Percentiles rank a stretch among this genome's conserved stretches.
phyloP scores from a whole-genome alignment of 2,113 vertebrate genomes.

The Oplegnathus fasciatus region DNA sequence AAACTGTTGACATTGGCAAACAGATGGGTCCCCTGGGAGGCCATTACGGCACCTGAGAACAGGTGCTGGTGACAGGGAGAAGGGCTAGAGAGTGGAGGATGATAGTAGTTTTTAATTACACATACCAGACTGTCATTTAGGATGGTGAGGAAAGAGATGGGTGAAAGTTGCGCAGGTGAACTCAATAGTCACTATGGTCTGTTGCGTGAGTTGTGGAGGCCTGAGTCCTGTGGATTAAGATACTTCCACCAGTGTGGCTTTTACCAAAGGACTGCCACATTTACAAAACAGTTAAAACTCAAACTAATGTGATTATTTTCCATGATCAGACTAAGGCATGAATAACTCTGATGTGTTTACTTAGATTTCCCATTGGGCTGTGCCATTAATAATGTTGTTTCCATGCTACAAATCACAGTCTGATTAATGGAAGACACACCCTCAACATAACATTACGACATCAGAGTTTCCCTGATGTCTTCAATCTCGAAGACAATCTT shows the following conservation, averaged over 20 bases:
- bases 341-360: not conserved
- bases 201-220: not conserved
- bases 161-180: not conserved
- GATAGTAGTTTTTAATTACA: conserved; percentile 54
- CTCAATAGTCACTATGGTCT: not conserved
- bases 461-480: not conserved
- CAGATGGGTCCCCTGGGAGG: conserved; percentile 29
- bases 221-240: not conserved
- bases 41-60: conserved; percentile 43
- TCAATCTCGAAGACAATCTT: not conserved
- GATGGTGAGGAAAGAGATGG: not conserved
- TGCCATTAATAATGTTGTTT: not conserved
- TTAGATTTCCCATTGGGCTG: not conserved
- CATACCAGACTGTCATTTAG: not conserved
- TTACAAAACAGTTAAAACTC: not conserved
- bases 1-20: conserved; percentile 19
- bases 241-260: not conserved
- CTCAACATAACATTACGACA: not conserved
- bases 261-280: not conserved
- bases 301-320: not conserved
- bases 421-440: not conserved
- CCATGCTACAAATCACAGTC: not conserved
- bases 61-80: conserved; percentile 33
- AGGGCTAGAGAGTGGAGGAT: not conserved
- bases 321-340: not conserved